Base-by-base conservation (phyloP, 2,888 invertebrate genomes). In the Pachliopta kotzebuea region DNA sequence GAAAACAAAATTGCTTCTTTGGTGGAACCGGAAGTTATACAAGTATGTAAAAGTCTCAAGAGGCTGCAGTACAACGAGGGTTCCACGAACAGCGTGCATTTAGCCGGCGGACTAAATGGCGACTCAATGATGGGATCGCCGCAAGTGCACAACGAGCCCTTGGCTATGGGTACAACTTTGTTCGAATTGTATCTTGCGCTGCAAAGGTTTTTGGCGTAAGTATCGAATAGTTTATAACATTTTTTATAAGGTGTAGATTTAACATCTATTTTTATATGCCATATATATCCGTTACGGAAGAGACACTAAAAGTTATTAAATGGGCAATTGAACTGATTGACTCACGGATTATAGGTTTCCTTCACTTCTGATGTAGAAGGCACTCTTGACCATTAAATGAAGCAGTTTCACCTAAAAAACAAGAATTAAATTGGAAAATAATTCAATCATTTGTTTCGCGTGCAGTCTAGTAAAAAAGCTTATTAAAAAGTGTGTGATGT, bases 111-210 rank as follows among this genome's bases (percentile, higher is more conserved):
- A 1, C 72, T 92, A 17, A 92, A 91, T 45, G 93, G 94, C 20
- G 92, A 86, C 21, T 87, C 93, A 1, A 88, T 88, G 0, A 26
- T 92, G 14, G 92, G 93, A 0, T 74, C 86, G 1, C 83, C 91
- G 0, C 79, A 84, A 1, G 87, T 92, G 0, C 92, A 93, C 6
- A 85, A 92, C 20, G 95, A 95, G 70, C 95, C 95, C 18, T 85
- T 97, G 52, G 94, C 94, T 2, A 95, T 96, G 93, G 97, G 97
- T 0, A 98, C 98, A 0, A 95, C 96, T 2, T 88, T 99, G 60
- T 98, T 99, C 84, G 98, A 98, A 84, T 92, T 99, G 11, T 99
- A 99, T 85, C 93, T 99, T 69, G 95, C 97, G 0, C 86, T 99
- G 62, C 98, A 98, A 82, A 95, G 98, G 84, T 98, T 98, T 88